Conservation (phyloP, 1,140 invertebrate genomes). For the Sycophila sp. region DNA sequence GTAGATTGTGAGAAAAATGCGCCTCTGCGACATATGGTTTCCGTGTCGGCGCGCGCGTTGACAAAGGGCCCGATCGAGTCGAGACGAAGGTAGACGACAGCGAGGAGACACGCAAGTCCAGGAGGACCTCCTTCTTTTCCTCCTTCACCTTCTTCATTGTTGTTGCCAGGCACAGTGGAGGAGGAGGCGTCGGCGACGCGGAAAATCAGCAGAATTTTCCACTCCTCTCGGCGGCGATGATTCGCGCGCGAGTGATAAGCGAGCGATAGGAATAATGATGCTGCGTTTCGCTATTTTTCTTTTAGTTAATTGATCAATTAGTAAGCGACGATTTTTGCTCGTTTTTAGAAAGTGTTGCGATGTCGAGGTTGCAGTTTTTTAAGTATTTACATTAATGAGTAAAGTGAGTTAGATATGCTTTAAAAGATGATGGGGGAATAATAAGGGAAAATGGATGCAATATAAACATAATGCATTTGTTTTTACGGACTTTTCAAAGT, state of each 20-base stretch:
- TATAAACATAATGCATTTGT: too few species aligned
- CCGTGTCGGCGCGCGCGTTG: background rate
- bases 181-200: background rate
- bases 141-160: too few species aligned
- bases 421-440: too few species aligned
- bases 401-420: background rate
- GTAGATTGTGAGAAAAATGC: background rate
- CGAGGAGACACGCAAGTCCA: too few species aligned
- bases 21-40: background rate
- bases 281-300: background rate
- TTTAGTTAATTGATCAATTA: conserved; percentile 21
- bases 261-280: background rate
- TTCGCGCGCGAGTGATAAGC: background rate
- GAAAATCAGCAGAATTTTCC: background rate
- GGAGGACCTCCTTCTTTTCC: too few species aligned
- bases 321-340: background rate
- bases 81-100: too few species aligned
- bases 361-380: too few species aligned
- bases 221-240: background rate
- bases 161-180: too few species aligned
- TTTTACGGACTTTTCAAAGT: too few species aligned
- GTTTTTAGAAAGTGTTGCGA: background rate
- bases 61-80: conserved; percentile 7
- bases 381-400: background rate
- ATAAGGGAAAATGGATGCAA: too few species aligned